These are phyloP conservation scores for Geophilus truncorum DNA, from an alignment of 2,888 invertebrate genomes.

Conservation along the genomic window DNA sequence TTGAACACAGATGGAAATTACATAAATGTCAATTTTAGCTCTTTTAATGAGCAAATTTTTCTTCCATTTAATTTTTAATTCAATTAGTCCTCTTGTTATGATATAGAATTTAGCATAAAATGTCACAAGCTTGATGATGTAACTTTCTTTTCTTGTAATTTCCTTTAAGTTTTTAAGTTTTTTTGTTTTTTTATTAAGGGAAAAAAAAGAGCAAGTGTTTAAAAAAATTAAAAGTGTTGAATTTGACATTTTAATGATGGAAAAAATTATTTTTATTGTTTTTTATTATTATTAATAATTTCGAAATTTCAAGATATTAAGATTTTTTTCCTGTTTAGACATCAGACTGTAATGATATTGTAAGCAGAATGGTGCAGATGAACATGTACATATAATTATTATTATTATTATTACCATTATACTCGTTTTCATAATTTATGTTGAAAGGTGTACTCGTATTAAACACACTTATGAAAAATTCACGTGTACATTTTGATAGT, in stretches of 20 bases:
- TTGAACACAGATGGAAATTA: neutral
- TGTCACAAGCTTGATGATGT: neutral
- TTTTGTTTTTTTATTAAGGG: neutral
- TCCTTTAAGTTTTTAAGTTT: neutral
- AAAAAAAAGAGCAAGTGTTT: neutral
- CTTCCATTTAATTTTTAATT: neutral
- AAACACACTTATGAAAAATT: constrained; percentile 18
- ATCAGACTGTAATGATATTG: neutral
- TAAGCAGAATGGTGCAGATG: neutral
- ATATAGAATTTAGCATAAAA: constrained; percentile 20
- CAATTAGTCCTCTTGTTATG: neutral
- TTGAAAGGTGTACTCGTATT: constrained; percentile 6
- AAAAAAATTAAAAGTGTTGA: neutral
- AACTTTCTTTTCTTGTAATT: neutral
- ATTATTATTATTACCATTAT: too few relatives aligned
- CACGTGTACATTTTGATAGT: neutral
- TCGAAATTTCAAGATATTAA: neutral
- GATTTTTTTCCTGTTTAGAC: neutral
- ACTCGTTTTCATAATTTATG: constrained; percentile 10
- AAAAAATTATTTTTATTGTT: neutral
- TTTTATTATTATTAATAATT: too few relatives aligned
- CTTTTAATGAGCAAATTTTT: neutral
- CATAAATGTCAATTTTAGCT: neutral
- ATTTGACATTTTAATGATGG: neutral
- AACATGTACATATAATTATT: constrained; percentile 5